These are phyloP conservation scores for Clavelina lepadiformis DNA, from an alignment of 23 tunicate genomes.

Conservation along the genomic window DNA sequence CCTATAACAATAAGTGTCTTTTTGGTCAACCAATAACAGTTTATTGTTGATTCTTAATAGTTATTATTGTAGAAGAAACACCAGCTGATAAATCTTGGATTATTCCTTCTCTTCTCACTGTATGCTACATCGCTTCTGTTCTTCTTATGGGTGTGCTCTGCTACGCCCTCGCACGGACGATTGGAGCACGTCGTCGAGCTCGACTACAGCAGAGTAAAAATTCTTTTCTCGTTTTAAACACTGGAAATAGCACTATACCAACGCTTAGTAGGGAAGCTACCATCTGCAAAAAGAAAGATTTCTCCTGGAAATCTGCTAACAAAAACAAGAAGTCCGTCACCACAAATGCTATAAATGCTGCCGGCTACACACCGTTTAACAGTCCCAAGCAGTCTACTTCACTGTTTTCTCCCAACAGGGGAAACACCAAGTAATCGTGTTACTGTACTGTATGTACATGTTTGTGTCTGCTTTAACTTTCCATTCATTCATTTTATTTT, in stretches of 20 bases:
- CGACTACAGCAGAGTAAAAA: neutral
- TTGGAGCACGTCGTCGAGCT: neutral
- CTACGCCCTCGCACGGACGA: conserved; percentile 11
- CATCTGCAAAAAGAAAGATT: neutral
- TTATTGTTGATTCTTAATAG: too few relatives aligned
- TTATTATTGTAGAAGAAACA: conserved; percentile 7
- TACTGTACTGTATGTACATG: too few relatives aligned
- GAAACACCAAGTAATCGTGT: too few relatives aligned
- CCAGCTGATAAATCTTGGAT: neutral
- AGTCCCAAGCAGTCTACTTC: neutral
- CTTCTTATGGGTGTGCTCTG: conserved; percentile 6
- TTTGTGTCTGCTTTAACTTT: too few relatives aligned
- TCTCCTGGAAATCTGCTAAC: neutral
- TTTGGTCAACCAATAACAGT: too few relatives aligned
- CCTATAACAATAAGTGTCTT: too few relatives aligned
- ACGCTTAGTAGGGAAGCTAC: too few relatives aligned
- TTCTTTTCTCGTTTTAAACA: neutral
- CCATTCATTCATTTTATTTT: too few relatives aligned
- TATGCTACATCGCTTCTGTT: conserved; percentile 6
- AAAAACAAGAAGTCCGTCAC: neutral
- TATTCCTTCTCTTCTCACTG: neutral
- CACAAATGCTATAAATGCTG: neutral
- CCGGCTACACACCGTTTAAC: neutral
- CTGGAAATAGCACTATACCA: neutral
- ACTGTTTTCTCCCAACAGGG: too few relatives aligned